A percentile compares a stretch with the other conserved stretches of the same genome.
phyloP scores from a whole-genome alignment of 1,140 invertebrate species.

The Drosophila fuyamai region DNA sequence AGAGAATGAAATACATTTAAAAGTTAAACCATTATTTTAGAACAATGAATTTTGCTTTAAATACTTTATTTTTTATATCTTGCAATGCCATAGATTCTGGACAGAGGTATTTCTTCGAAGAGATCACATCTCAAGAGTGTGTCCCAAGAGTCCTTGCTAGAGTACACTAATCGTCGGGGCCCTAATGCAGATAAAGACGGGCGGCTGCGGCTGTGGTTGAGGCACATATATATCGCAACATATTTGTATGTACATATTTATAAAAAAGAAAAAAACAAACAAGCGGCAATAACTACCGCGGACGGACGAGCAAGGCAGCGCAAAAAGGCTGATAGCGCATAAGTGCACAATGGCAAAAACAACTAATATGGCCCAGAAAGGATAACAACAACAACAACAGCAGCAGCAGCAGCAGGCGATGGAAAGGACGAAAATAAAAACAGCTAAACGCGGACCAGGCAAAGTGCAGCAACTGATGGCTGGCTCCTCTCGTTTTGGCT shows the following conservation, averaged over 20 bases:
- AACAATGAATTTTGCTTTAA: too few relatives aligned
- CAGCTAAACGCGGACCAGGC: conserved; percentile 57
- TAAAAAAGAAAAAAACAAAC: conserved; percentile 42
- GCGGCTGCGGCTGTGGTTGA: conserved; percentile 49
- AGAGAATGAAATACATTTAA: too few relatives aligned
- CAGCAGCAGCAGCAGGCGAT: conserved; percentile 9
- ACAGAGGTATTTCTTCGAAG: too few relatives aligned
- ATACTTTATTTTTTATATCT: too few relatives aligned
- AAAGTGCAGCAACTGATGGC: conserved; percentile 66
- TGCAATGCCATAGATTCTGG: too few relatives aligned
- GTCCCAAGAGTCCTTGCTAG: not conserved
- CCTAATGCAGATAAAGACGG: conserved; percentile 59
- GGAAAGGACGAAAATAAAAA: conserved; percentile 40
- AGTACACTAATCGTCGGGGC: conserved; percentile 58
- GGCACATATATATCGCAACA: conserved; percentile 2
- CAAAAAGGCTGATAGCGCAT: conserved; percentile 79
- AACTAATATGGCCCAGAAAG: conserved; percentile 21
- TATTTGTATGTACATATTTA: conserved; percentile 32
- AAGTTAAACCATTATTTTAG: too few relatives aligned
- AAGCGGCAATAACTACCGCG: conserved; percentile 61
- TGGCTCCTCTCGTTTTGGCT: conserved; percentile 52
- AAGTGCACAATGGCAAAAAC: conserved; percentile 67
- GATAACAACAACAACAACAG: conserved; percentile 24
- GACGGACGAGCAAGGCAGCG: conserved; percentile 40
- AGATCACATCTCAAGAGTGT: not conserved